A percentile compares a stretch with the other conserved stretches of the same genome.
Evolutionary conservation across 2,888 invertebrate species (phyloP).

Genomic region (Fragum whitleyi): DNA sequence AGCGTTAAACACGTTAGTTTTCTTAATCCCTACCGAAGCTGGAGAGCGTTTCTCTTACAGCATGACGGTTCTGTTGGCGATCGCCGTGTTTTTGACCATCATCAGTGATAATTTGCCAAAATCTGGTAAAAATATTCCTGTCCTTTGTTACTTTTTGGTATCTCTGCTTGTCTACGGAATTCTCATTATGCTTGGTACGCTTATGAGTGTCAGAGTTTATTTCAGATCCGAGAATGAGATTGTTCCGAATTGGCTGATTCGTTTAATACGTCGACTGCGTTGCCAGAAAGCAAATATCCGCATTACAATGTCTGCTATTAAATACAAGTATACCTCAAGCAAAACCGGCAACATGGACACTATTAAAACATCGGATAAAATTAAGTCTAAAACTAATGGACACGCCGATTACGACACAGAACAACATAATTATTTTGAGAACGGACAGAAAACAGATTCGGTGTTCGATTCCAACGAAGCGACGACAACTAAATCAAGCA

Average conservation of each 20-base stretch:
- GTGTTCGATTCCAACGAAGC: no score
- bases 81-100: conserved; percentile 61
- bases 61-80: conserved; percentile 61
- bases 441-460: no score
- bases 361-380: no score
- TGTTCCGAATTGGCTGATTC: neutral
- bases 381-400: no score
- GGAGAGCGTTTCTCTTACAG: conserved; percentile 60
- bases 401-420: no score
- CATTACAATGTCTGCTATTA: no score
- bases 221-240: neutral
- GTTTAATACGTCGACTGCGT: no score
- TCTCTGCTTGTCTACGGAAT: neutral
- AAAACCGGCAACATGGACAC: no score
- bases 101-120: conserved; percentile 61
- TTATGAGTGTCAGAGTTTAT: neutral
- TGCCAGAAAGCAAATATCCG: no score
- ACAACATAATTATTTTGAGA: no score
- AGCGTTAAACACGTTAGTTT: conserved; percentile 52
- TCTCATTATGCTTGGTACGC: neutral
- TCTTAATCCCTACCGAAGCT: conserved; percentile 55
- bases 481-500: no score
- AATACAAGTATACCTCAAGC: no score
- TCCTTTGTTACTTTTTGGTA: neutral
- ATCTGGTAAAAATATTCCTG: conserved; percentile 55